Conservation (phyloP, 2,797 vertebrate species). For the Okamejei kenojei region DNA sequence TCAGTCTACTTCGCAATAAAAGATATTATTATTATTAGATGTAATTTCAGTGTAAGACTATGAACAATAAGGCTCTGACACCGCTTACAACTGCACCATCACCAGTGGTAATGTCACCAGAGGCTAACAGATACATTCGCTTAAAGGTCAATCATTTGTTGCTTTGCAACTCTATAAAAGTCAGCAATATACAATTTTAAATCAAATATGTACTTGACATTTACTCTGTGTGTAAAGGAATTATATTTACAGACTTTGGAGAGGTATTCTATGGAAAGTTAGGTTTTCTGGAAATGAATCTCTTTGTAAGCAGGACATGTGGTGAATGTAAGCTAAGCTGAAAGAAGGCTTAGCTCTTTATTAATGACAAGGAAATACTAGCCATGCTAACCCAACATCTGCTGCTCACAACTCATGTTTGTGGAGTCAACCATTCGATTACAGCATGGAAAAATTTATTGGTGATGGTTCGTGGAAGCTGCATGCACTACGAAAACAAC, state of each 20-base stretch:
- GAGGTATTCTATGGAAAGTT: not conserved
- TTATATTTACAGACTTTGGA: not conserved
- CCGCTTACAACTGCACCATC: not conserved
- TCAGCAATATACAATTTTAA: constrained; percentile 28
- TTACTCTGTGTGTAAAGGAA: not conserved
- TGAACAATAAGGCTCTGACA: not conserved
- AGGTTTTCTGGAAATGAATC: constrained; percentile 8
- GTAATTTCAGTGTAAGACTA: not conserved
- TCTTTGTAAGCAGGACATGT: constrained; percentile 21
- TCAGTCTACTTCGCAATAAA: too few species aligned
- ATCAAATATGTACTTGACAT: not conserved
- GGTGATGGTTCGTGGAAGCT: not conserved
- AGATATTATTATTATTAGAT: too few species aligned
- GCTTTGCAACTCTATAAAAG: constrained; percentile 37
- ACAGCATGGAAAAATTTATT: not conserved
- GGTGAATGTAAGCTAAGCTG: constrained; percentile 15
- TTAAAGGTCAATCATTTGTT: constrained; percentile 29
- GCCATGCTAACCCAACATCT: constrained; percentile 22
- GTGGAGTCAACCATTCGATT: not conserved
- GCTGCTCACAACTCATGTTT: constrained; percentile 14
- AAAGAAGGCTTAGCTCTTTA: constrained; percentile 28
- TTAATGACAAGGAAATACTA: constrained; percentile 28
- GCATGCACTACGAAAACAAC: not conserved
- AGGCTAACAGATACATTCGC: not conserved
- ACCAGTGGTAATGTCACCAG: not conserved